A percentile compares a stretch with the other conserved stretches of the same genome.
Conservation (phyloP, 2,113 vertebrate genomes). For the Oncorhynchus keta region DNA sequence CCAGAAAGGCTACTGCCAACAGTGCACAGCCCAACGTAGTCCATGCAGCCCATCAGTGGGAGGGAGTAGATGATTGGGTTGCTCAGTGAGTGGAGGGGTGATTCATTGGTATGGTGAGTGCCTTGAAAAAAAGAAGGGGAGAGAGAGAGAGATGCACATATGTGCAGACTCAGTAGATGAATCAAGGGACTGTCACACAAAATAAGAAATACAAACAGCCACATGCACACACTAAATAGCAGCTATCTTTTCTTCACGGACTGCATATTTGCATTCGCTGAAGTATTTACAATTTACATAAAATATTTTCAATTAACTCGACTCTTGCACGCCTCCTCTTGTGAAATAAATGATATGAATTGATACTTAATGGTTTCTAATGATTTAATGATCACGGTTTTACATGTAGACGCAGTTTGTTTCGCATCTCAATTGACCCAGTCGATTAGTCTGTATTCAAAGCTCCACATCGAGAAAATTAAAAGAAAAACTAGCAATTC, state of each 20-base stretch:
- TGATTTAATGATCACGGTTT: constrained; percentile 59
- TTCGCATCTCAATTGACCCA: constrained; percentile 51
- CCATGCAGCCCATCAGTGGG: too few species aligned
- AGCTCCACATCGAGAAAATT: constrained; percentile 28
- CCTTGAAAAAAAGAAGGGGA: too few species aligned
- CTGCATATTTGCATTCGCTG: background rate
- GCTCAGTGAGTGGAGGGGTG: too few species aligned
- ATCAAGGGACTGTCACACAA: background rate
- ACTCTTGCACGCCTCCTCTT: constrained; percentile 37
- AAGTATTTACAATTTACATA: constrained; percentile 44
- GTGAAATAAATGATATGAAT: constrained; percentile 60
- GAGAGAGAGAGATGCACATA: too few species aligned
- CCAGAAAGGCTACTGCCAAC: background rate
- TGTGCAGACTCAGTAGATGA: too few species aligned
- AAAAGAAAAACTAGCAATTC: background rate
- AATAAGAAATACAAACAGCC: background rate
- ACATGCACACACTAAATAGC: background rate
- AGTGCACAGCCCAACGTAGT: background rate
- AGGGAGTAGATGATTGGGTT: too few species aligned
- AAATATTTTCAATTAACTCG: constrained; percentile 48
- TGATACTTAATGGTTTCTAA: constrained; percentile 62
- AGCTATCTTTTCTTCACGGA: background rate
- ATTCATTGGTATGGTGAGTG: too few species aligned
- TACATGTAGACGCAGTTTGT: constrained; percentile 18
- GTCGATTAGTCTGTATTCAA: constrained; percentile 53